phyloP scores from a whole-genome alignment of 1,140 invertebrate genomes.

The Meteorus sp. region DNA sequence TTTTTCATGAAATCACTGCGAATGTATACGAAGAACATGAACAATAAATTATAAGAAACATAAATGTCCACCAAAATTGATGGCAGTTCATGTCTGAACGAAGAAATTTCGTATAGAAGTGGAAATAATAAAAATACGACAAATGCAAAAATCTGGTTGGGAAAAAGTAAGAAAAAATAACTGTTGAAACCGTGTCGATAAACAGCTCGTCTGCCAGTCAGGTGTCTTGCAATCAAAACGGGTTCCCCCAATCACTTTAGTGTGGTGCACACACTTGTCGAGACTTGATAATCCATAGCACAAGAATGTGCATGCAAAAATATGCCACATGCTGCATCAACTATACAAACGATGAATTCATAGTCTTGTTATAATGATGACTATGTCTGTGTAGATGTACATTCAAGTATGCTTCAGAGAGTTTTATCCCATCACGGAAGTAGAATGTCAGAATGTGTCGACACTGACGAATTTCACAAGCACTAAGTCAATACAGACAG shows the following conservation, averaged over 20 bases:
- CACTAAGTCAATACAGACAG: not conserved
- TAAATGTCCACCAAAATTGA: too few species aligned
- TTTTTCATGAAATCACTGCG: too few species aligned
- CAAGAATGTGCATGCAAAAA: not conserved
- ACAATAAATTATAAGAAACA: too few species aligned
- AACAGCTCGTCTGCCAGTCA: not conserved
- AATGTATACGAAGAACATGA: too few species aligned
- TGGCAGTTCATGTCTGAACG: not conserved
- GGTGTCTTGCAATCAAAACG: not conserved
- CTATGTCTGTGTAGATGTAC: not conserved
- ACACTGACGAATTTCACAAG: not conserved
- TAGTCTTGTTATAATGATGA: not conserved
- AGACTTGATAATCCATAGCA: too few species aligned
- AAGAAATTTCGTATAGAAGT: not conserved
- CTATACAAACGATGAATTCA: not conserved
- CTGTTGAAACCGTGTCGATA: not conserved
- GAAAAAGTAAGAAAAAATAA: not conserved
- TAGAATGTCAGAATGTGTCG: not conserved
- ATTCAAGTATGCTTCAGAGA: too few species aligned
- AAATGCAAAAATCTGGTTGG: too few species aligned
- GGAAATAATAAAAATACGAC: not conserved
- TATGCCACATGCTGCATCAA: not conserved
- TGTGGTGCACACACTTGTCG: not conserved
- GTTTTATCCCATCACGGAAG: too few species aligned
- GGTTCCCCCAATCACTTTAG: not conserved